Conservation (phyloP, 37 sponge, comb jelly and placozoan genomes). For the Theonella swinhoei region DNA sequence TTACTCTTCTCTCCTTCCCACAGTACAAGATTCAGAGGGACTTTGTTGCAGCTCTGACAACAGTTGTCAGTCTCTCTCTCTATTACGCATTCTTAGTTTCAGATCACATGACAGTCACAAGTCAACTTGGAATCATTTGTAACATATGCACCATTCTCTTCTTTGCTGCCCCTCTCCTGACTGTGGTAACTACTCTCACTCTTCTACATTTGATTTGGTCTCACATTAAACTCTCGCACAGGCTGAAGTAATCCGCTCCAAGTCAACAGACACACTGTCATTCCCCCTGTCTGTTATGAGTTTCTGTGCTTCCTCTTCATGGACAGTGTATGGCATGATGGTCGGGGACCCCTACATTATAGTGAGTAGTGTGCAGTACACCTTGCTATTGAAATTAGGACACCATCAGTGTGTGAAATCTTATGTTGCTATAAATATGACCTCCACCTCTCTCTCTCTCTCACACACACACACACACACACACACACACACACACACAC, state of each 20-base stretch:
- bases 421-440: too few species aligned
- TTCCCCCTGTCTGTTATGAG: slow-evolving; percentile 68
- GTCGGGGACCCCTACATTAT: slow-evolving; percentile 46
- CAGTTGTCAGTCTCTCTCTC: slow-evolving; percentile 23
- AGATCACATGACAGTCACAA: slow-evolving; percentile 10
- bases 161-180: slow-evolving; percentile 76
- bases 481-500: slow-evolving; percentile 5
- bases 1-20: neutral
- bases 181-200: slow-evolving; percentile 44
- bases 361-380: slow-evolving; percentile 29
- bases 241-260: slow-evolving; percentile 59
- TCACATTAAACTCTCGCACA: neutral
- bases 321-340: slow-evolving; percentile 63
- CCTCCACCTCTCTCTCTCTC: too few species aligned
- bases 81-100: slow-evolving; percentile 8
- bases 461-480: slow-evolving; percentile 1
- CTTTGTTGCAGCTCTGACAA: slow-evolving; percentile 13
- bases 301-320: slow-evolving; percentile 21
- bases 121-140: slow-evolving; percentile 58
- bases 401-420: neutral
- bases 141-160: slow-evolving; percentile 72
- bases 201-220: neutral
- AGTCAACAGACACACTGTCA: slow-evolving; percentile 77
- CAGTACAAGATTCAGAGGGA: slow-evolving; percentile 42
- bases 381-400: neutral